Evolutionary conservation across 2,113 vertebrate genomes (phyloP).

Genomic region (Orycteropus afer): DNA sequence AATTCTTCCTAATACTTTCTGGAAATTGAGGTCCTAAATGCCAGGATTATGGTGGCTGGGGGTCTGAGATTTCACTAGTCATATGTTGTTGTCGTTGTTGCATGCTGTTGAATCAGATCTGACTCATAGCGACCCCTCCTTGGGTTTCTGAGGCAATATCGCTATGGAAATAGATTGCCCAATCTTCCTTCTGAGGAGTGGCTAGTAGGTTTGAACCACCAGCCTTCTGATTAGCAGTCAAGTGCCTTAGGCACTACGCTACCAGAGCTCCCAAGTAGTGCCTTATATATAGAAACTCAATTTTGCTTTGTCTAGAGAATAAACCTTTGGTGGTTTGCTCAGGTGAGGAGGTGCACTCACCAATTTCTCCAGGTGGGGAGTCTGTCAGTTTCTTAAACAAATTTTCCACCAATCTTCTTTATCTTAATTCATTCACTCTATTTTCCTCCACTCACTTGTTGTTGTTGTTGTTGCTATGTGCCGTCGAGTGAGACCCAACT

Average conservation of each 20-base stretch:
- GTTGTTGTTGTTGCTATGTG: too few species aligned
- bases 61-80: neutral
- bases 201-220: too few species aligned
- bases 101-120: too few species aligned
- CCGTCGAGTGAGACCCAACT: too few species aligned
- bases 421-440: neutral
- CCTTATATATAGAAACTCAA: neutral
- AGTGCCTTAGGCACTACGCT: too few species aligned
- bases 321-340: neutral
- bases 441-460: neutral
- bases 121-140: too few species aligned
- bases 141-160: too few species aligned
- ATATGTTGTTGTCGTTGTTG: too few species aligned
- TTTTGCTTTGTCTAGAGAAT: neutral
- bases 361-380: neutral
- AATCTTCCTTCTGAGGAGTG: too few species aligned
- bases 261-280: too few species aligned
- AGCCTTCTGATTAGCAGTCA: too few species aligned
- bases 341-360: neutral
- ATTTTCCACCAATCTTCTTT: neutral
- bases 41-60: neutral
- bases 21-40: neutral
- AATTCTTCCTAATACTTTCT: neutral
- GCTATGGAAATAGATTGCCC: too few species aligned
- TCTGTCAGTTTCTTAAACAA: neutral